These are phyloP conservation scores for Crocidura indochinensis DNA, from an alignment of 2,797 vertebrate genomes.

Conservation along the genomic window DNA sequence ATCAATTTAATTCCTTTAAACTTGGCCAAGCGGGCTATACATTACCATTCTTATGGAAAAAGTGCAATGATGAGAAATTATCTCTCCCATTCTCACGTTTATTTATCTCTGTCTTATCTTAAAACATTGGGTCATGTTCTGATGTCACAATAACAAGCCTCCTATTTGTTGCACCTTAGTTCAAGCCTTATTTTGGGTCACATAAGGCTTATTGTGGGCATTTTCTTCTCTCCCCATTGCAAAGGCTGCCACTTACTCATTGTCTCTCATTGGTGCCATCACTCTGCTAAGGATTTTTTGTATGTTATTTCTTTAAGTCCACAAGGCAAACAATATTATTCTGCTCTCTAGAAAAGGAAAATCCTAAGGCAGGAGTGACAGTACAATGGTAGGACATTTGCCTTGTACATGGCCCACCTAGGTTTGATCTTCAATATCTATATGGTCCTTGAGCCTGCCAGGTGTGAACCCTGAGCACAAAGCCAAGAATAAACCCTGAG, in stretches of 20 bases:
- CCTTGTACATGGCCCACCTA: too few species aligned
- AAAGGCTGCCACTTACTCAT: constrained; percentile 23
- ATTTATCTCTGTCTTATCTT: background rate
- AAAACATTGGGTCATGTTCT: background rate
- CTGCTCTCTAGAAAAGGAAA: constrained; percentile 9
- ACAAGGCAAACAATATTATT: background rate
- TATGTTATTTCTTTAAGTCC: constrained; percentile 20
- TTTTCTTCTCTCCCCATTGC: background rate
- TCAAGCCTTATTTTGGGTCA: background rate
- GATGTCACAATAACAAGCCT: background rate
- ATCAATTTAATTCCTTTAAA: constrained; percentile 73
- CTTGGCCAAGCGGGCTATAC: constrained; percentile 54
- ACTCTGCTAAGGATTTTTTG: background rate
- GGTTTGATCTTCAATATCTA: too few species aligned
- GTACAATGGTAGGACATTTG: too few species aligned
- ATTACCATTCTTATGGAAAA: constrained; percentile 20
- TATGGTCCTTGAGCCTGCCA: too few species aligned
- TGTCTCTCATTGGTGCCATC: background rate
- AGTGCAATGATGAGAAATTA: background rate
- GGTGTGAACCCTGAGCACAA: too few species aligned
- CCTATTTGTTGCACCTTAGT: background rate
- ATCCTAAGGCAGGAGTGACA: background rate
- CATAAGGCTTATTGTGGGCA: background rate
- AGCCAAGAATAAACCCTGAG: too few species aligned
- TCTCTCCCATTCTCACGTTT: background rate